Percentiles rank a stretch among this genome's conserved stretches.
These are phyloP conservation scores for Samia ricini DNA, from an alignment of 1,140 invertebrate genomes.

Conservation along the genomic window DNA sequence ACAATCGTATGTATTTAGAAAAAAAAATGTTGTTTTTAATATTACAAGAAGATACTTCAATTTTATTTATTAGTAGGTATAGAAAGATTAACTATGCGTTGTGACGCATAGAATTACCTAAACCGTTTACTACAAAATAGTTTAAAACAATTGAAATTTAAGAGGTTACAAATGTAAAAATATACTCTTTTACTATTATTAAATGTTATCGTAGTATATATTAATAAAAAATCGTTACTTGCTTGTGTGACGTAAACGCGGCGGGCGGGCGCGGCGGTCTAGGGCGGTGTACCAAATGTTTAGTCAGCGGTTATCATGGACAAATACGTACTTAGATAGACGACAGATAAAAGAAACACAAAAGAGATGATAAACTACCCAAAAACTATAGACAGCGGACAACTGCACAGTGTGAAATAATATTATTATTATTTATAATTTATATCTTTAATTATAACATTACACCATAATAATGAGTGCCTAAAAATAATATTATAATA, in stretches of 20 bases:
- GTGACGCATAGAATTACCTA: too few relatives aligned
- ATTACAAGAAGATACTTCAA: too few relatives aligned
- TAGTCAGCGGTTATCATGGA: conserved; percentile 55
- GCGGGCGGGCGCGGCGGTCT: conserved; percentile 52
- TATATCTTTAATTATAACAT: too few relatives aligned
- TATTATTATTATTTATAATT: too few relatives aligned
- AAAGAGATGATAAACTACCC: conserved; percentile 15
- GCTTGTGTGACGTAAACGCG: conserved; percentile 50
- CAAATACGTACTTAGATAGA: conserved; percentile 47
- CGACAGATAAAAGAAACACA: conserved; percentile 44
- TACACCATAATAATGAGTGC: too few relatives aligned
- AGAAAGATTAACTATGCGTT: too few relatives aligned
- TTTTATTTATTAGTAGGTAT: too few relatives aligned
- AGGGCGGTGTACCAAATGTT: conserved; percentile 47
- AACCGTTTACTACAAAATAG: too few relatives aligned
- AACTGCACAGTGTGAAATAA: too few relatives aligned
- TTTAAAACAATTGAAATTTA: background rate
- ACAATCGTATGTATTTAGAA: too few relatives aligned
- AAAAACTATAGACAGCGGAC: background rate
- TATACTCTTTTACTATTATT: background rate
- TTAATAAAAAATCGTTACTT: conserved; percentile 41
- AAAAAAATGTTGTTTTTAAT: too few relatives aligned
- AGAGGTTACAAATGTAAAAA: background rate
- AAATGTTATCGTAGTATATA: conserved; percentile 39
- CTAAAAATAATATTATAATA: too few relatives aligned